Base-by-base conservation (phyloP, 1,140 invertebrate genomes). In the Neodiprion pinetum region DNA sequence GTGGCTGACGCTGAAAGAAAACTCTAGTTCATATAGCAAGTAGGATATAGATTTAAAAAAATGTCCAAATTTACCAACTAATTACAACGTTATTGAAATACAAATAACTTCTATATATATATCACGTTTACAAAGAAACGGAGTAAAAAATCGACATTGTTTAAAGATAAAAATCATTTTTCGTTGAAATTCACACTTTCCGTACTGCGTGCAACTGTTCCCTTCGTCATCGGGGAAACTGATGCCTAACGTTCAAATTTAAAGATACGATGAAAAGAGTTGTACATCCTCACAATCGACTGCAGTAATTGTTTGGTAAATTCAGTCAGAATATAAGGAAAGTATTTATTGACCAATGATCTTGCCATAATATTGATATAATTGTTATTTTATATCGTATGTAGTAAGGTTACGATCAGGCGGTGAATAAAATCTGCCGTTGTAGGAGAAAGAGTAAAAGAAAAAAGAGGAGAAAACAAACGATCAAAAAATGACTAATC, bases 271-370 rank as follows among this genome's bases (percentile, higher is more conserved):
- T 40, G 28, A 40, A 40, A 40, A 40, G 28, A 40, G 28, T 40
- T 40, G 17, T 21, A 40, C 28, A 5, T 40, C 28, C 1, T 40
- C 5, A 40, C 28, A 47, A 47, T 23, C 68, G 68, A 69, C 21
- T 40, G 5, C 5, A 73, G 48, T 74, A 67, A 80, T 82, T 82
- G 79, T 82, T 82, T 82, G 76, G 79, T 65, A 70, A 80, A 78
- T 82, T 81, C 79, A 80, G 76, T 70, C 77, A 72, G 73, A 28
- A 67, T 48, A 74, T 78, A 80, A 81, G 77, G 77, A 70, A 82
- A 83, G 80, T 84, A 84, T 84, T 84, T 84, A 84, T 84, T 84
- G 82, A 83, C 80, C 81, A 82, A 84, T 82, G 80, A 82, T 77
- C 83, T 83, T 84, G 83, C 82, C 83, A 84, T 83, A 80, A 48